Evolutionary conservation across 2,797 vertebrate genomes (phyloP), one percentile per base, ranked within the genome.

Genomic region (Leuciscus waleckii): DNA sequence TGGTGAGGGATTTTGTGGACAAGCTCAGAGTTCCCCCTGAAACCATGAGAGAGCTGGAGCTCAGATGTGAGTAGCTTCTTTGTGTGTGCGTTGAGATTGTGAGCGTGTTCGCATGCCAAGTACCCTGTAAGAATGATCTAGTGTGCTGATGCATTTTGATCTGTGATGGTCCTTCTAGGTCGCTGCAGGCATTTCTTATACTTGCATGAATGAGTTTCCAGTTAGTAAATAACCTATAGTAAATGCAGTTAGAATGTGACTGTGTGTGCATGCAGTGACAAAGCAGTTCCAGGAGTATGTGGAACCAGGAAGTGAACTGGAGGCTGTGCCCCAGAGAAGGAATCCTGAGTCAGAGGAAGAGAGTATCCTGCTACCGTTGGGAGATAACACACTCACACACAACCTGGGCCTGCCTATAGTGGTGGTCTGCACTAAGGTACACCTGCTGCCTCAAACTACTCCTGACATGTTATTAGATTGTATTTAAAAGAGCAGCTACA

Each of bases 251-350:
- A 56, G 39, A 86, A 37, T 88, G 56, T 69, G n/a, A 82, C 2
- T 21, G 6, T 81, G 71, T 70, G 63, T 84, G 35, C 17, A 9
- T 76, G 80, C 69, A 99, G 98, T 99, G 94, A 95, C 98, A 91
- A 98, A 97, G 95, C 97, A 98, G 93, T 99, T 99, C 93, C 98
- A 99, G 93, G 98, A 99, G 91, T 99, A 99, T 85, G 90, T 96
- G 90, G 98, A 99, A 89, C 98, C 98, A 16, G 97, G 97, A 84
- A 97, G 97, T 88, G 97, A 96, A 79, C 96, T 98, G 86, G 97
- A 98, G 58, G 96, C 94, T 84, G 96, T 97, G 87, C 97, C 97
- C 21, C 98, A 98, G 92, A 96, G 98, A 93, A 97, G 98, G 94
- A 97, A 92, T 81, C 96, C 95, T 88, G 96, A 97, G 82, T 94